Evolutionary conservation across 1,140 invertebrate species (phyloP), one percentile per base, ranked within the genome.

Genomic region (Brachionus manjavacas): DNA sequence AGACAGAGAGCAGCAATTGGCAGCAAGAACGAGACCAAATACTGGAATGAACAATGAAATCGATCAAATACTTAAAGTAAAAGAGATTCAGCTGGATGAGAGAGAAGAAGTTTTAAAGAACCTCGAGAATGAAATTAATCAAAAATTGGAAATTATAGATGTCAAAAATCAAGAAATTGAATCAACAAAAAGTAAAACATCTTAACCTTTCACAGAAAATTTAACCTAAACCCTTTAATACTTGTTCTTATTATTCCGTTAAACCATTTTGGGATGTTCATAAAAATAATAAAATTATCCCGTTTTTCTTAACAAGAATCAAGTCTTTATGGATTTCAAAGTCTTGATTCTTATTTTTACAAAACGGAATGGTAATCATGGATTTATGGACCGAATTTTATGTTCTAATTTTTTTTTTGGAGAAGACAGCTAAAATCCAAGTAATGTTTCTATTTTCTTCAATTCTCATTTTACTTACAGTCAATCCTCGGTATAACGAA

Each of bases 1-100:
- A 3, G 79, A 81, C 55, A 81, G 66, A 35, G 79, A 81, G 0
- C 49, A 81, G 28, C n/a, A 41, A n/a, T 64, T 68, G 52, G 28
- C 12, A 8, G 12, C 23, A 46, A 68, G n/a, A 39, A 14, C 41
- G n/a, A 64, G 79, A 35, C 79, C 79, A 64, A 68, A 25, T 46
- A 81, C 79, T 14, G 35, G 49, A 20, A 64, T 68, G 31, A 64
- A 25, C 16, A 43, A 25, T 39, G 23, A 81, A 31, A 64, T 68
- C 6, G 79, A 81, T 11, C 20, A 28, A 1, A 64, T 20, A 28
- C 16, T 68, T 39, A 25, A 1, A 64, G 16, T 39, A 7, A 81
- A 43, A 60, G 52, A 81, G 25, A 7, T 35, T 14, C 16, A 31
- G 28, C 4, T 81, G 12, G 20, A 64, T n/a, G 49, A 80, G 12